phyloP scores from a whole-genome alignment of 1,140 invertebrate genomes.

The Berghia stephanieae region DNA sequence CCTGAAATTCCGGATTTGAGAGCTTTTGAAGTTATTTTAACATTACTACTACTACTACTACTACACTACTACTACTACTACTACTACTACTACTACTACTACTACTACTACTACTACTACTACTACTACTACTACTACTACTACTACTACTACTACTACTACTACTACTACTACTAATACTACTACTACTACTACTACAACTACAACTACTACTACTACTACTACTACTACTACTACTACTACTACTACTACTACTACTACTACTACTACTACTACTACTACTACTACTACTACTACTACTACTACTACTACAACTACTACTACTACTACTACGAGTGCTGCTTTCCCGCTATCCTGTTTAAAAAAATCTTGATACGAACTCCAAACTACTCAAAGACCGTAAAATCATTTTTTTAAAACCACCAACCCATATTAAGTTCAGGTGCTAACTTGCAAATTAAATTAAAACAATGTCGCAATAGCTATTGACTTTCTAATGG shows the following conservation, averaged over 20 bases:
- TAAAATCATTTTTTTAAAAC: no score
- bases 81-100: constrained; percentile 12
- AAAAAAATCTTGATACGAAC: no score
- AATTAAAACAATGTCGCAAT: no score
- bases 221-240: constrained; percentile 27
- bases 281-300: constrained; percentile 27
- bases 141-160: constrained; percentile 25
- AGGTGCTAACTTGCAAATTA: no score
- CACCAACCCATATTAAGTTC: no score
- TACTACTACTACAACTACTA: constrained; percentile 21
- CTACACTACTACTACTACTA: no score
- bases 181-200: constrained; percentile 22
- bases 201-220: constrained; percentile 25
- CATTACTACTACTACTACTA: no score
- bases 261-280: constrained; percentile 23
- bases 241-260: constrained; percentile 18
- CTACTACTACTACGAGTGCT: constrained; percentile 19
- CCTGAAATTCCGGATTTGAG: no score
- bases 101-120: constrained; percentile 23
- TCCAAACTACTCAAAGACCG: no score
- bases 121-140: constrained; percentile 26
- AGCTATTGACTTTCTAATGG: no score
- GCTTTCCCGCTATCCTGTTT: no score
- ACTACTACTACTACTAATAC: constrained; percentile 24
- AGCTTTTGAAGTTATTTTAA: no score